phyloP scores from a whole-genome alignment of 2,797 vertebrate species.

The Neoniphon sammara region DNA sequence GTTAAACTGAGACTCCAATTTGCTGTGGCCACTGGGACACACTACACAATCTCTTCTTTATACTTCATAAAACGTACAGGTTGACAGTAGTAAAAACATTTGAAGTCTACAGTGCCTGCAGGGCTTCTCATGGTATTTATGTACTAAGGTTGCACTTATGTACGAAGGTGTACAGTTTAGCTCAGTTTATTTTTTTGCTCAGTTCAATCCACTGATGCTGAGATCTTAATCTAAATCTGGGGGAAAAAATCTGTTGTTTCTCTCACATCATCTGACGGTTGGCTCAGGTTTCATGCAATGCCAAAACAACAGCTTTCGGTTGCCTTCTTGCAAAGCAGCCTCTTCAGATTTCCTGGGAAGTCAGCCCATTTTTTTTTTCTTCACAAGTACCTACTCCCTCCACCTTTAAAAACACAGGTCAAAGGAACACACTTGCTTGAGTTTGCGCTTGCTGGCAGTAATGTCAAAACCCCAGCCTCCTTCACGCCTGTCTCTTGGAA shows the following conservation, averaged over 20 bases:
- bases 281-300: not conserved
- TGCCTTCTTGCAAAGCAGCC: not conserved
- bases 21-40: no score
- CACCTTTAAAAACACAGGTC: not conserved
- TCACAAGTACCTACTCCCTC: not conserved
- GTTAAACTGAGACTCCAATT: no score
- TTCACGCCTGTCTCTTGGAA: not conserved
- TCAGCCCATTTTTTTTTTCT: not conserved
- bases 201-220: not conserved
- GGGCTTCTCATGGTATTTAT: not conserved
- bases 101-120: no score
- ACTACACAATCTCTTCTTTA: no score
- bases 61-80: no score
- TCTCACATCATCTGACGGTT: not conserved
- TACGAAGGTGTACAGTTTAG: not conserved
- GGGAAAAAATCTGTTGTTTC: no score
- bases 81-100: no score
- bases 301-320: not conserved
- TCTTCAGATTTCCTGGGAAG: not conserved
- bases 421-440: not conserved
- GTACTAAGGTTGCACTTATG: not conserved
- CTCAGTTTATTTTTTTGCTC: not conserved
- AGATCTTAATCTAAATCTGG: not conserved
- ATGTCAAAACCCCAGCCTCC: constrained; percentile 4
- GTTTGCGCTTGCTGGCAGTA: not conserved